phyloP scores from a whole-genome alignment of 2,888 invertebrate genomes.

The Colostygia pectinataria region DNA sequence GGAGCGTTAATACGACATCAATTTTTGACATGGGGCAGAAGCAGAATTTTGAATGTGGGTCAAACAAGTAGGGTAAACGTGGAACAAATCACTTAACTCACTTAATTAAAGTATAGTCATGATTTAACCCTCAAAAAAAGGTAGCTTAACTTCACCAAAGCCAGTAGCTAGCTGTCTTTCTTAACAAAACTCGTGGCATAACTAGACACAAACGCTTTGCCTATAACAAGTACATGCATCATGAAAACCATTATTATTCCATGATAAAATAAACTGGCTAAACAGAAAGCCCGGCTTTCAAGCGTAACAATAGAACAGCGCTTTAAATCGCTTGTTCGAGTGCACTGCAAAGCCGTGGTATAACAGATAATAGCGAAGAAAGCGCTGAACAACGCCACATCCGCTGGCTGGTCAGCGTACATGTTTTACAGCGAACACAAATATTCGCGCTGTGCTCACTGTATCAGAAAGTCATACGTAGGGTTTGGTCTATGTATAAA shows the following conservation, averaged over 20 bases:
- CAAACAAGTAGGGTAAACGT: no score
- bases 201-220: no score
- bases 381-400: constrained; percentile 30
- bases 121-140: no score
- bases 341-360: constrained; percentile 19
- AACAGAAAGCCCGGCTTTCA: constrained; percentile 13
- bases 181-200: no score
- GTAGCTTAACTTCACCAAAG: no score
- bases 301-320: constrained; percentile 28
- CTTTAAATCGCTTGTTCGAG: constrained; percentile 23
- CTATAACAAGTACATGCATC: not conserved
- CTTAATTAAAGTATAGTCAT: no score
- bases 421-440: constrained; percentile 61
- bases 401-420: constrained; percentile 46
- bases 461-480: constrained; percentile 71
- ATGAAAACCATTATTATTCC: constrained; percentile 3
- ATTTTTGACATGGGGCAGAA: no score
- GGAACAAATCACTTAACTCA: no score
- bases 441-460: constrained; percentile 61
- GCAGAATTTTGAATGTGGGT: no score
- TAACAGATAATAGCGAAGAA: constrained; percentile 32
- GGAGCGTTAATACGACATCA: no score
- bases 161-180: no score
- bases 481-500: constrained; percentile 25
- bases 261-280: not conserved